Base-by-base conservation (phyloP, 2,888 invertebrate species). In the Cheilosia impressa region DNA sequence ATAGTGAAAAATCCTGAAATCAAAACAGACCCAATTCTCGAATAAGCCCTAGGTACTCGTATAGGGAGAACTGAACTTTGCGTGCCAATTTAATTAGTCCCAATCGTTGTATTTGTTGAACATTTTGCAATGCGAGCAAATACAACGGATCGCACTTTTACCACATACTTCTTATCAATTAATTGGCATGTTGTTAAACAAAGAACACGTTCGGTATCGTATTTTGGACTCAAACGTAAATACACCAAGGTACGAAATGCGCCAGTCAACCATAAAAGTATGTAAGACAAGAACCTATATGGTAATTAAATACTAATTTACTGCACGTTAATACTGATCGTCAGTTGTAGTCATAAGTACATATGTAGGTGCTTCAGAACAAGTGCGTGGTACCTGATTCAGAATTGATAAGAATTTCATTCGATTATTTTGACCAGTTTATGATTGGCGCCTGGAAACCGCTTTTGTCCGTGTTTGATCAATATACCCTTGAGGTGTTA, bases 381-480 rank as follows among this genome's bases (percentile, higher is more conserved):
- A 38, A 38, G 13, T 38, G 13, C 4, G 38, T 13, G 38, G 38
- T 38, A 38, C 1, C 13, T 13, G 13, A 47, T 7, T 2, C 6
- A 17, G 17, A 7, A 9, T 19, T 4, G 63, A 63, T 63, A 50
- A 63, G 34, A 63, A 13, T 63, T 50, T 15, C 7, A 1, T 17
- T 19, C 6, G 47, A 63, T 22, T 15, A 34, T 45, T 50, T 63
- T 50, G 9, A 50, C 22, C 19, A 45, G 0, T 63, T 63, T 50
- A 63, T n/a, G 22, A 50, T n/a, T 43, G 58, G 43, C 43, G 38
- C n/a, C 13, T 10, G 31, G 15, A 63, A 47, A 50, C 15, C 4
- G 13, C 2, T 50, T n/a, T 13, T 50, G 22, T 63, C 19, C 22
- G 6, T 4, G 45, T 47, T 47, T 19, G 9, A 5, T 1, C 2